phyloP scores from a whole-genome alignment of 2,797 vertebrate species.

The Australoheros facetus region DNA sequence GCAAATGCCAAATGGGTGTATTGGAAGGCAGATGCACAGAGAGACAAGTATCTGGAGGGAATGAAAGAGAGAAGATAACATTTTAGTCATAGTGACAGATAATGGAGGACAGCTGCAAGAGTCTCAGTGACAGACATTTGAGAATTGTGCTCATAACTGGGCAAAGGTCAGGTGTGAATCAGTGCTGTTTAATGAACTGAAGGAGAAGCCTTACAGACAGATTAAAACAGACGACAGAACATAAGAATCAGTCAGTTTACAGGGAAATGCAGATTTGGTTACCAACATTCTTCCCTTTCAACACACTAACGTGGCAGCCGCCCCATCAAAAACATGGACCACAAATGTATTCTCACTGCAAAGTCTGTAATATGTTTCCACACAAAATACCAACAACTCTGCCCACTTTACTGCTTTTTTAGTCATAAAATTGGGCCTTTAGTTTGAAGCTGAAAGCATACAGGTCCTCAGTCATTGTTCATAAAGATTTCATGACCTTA shows the following conservation, averaged over 20 bases:
- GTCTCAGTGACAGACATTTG: neutral
- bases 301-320: neutral
- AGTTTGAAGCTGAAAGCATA: neutral
- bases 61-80: neutral
- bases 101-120: neutral
- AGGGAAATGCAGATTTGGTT: neutral
- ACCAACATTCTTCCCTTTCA: neutral
- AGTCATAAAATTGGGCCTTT: neutral
- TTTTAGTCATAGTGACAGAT: conserved; percentile 1
- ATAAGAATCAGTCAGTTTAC: too few species aligned
- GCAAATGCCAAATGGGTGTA: neutral
- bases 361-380: neutral
- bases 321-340: neutral
- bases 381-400: neutral
- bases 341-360: neutral
- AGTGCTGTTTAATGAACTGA: neutral
- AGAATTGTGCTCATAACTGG: neutral
- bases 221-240: too few species aligned
- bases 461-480: neutral
- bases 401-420: neutral
- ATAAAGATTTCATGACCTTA: neutral
- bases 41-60: conserved; percentile 16
- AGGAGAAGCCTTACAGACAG: too few species aligned
- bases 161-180: neutral
- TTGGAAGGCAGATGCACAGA: neutral